These are phyloP conservation scores for Fulica atra DNA, from an alignment of 2,113 vertebrate species.

Conservation along the genomic window DNA sequence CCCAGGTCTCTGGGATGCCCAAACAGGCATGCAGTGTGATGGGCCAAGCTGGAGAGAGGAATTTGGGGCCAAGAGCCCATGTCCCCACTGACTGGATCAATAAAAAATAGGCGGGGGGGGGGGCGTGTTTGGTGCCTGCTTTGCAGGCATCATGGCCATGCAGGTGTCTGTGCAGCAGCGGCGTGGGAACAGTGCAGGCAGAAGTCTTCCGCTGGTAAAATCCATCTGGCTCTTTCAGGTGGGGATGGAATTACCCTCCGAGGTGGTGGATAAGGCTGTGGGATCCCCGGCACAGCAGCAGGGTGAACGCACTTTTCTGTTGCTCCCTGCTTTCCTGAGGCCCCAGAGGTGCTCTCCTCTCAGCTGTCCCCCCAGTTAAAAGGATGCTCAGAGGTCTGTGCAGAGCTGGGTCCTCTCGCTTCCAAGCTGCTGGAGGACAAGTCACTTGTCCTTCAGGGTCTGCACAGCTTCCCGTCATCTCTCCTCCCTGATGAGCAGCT, in stretches of 20 bases:
- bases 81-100: neutral
- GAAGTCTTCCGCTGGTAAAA: neutral
- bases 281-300: constrained; percentile 53
- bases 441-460: neutral
- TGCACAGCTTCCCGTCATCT: neutral
- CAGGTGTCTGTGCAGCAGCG: fast-evolving
- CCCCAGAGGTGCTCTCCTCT: neutral
- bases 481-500: neutral
- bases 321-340: constrained; percentile 43
- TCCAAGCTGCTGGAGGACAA: neutral
- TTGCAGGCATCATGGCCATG: neutral
- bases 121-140: neutral
- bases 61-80: neutral
- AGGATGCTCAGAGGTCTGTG: neutral
- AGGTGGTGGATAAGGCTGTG: constrained; percentile 47
- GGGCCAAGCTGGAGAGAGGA: neutral
- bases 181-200: neutral
- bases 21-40: neutral
- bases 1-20: neutral
- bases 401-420: neutral
- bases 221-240: neutral
- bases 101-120: neutral
- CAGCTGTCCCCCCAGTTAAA: neutral
- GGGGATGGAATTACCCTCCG: neutral
- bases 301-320: neutral